A percentile compares a stretch with the other conserved stretches of the same genome.
Evolutionary conservation across 2,797 vertebrate genomes (phyloP).

Genomic region (Hozukius guyotensis): DNA sequence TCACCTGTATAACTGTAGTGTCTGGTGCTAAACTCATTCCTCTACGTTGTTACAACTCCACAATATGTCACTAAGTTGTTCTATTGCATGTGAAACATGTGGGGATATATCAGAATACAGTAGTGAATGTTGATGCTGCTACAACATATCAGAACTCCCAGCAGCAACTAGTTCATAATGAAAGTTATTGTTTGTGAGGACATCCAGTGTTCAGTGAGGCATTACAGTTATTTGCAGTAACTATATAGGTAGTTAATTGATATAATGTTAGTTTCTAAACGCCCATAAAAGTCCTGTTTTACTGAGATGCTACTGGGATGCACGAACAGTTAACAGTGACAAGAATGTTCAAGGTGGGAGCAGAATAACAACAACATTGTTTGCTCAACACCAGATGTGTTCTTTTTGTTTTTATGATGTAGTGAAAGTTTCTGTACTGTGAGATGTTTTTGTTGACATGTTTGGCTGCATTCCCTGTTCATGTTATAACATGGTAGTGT

Average conservation of each 20-base stretch:
- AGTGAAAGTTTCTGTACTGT: neutral
- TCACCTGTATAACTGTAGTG: accelerated
- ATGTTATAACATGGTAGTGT: too few species aligned
- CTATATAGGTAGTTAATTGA: neutral
- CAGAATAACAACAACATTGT: neutral
- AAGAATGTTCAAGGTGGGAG: neutral
- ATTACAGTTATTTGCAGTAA: too few species aligned
- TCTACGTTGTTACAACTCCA: accelerated
- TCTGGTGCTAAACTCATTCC: accelerated
- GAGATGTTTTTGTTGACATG: too few species aligned
- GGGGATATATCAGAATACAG: neutral
- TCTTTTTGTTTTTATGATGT: neutral
- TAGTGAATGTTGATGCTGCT: neutral
- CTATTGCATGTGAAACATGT: neutral
- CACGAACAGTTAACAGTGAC: neutral
- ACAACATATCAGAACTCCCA: neutral
- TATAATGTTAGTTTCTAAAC: neutral
- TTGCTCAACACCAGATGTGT: too few species aligned
- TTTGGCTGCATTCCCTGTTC: too few species aligned
- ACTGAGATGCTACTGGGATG: neutral
- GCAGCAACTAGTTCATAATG: neutral
- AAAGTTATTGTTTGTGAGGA: neutral
- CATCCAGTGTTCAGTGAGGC: too few species aligned
- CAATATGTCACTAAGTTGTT: neutral
- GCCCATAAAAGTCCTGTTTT: slow-evolving; percentile 2